phyloP scores from a whole-genome alignment of 2,888 invertebrate genomes.

The Stenurella melanura region DNA sequence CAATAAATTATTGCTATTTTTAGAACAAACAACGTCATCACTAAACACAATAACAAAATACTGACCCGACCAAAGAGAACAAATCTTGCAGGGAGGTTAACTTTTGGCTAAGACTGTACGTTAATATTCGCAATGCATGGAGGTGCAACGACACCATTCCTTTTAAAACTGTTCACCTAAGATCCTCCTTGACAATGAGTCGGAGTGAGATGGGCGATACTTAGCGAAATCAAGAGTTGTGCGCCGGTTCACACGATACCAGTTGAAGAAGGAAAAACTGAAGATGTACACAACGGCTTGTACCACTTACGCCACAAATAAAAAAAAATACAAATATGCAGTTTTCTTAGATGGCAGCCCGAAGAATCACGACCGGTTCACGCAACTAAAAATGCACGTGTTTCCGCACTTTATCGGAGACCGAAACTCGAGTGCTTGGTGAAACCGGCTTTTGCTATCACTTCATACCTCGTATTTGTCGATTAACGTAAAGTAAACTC shows the following conservation, averaged over 20 bases:
- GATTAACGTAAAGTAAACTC: slow-evolving; percentile 29
- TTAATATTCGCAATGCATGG: slow-evolving; percentile 64
- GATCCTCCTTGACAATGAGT: slow-evolving; percentile 30
- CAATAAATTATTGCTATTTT: slow-evolving; percentile 33
- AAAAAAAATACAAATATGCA: slow-evolving; percentile 42
- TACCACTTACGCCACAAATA: slow-evolving; percentile 24
- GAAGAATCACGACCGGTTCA: slow-evolving; percentile 29
- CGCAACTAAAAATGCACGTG: slow-evolving; percentile 20
- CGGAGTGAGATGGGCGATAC: background rate
- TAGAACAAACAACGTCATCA: slow-evolving; percentile 43
- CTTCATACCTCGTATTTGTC: slow-evolving; percentile 20
- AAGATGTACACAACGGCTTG: slow-evolving; percentile 31
- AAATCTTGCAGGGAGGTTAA: slow-evolving; percentile 37
- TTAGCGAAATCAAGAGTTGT: slow-evolving; percentile 36
- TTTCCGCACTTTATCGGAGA: slow-evolving; percentile 22
- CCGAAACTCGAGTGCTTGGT: slow-evolving; percentile 16
- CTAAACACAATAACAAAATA: slow-evolving; percentile 43
- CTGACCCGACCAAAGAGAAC: slow-evolving; percentile 45
- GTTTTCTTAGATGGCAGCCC: slow-evolving; percentile 22
- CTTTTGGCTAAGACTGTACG: slow-evolving; percentile 61
- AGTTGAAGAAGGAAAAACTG: slow-evolving; percentile 50
- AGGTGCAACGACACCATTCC: slow-evolving; percentile 70
- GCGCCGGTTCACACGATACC: slow-evolving; percentile 47
- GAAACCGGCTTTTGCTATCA: slow-evolving; percentile 34
- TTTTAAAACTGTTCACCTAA: slow-evolving; percentile 46